These are phyloP conservation scores for Rhagoletis pomonella DNA, from an alignment of 1,140 invertebrate genomes.

Conservation along the genomic window DNA sequence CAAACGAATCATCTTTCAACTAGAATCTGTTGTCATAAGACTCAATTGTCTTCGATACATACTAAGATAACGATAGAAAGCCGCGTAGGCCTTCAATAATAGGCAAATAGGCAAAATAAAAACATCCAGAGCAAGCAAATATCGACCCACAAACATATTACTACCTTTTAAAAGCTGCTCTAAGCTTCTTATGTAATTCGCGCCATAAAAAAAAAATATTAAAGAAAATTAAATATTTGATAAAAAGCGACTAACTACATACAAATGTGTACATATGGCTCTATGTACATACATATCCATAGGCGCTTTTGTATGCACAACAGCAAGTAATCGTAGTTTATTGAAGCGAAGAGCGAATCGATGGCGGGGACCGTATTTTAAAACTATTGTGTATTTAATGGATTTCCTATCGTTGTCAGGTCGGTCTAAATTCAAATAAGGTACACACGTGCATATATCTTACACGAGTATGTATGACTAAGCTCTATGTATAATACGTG, in stretches of 20 bases:
- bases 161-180: not conserved
- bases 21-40: too few relatives aligned
- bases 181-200: constrained; percentile 22
- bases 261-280: not conserved
- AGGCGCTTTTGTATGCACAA: not conserved
- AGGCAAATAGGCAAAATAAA: too few relatives aligned
- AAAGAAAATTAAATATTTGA: constrained; percentile 29
- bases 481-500: constrained; percentile 49
- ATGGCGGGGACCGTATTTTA: not conserved
- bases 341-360: not conserved
- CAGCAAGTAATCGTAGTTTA: not conserved
- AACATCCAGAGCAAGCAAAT: not conserved
- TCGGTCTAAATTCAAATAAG: not conserved
- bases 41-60: too few relatives aligned
- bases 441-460: constrained; percentile 2
- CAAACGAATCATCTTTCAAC: too few relatives aligned
- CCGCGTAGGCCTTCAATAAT: too few relatives aligned
- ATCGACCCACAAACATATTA: not conserved
- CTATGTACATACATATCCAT: not conserved
- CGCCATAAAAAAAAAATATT: not conserved
- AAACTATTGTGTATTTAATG: constrained; percentile 36
- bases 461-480: constrained; percentile 27
- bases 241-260: constrained; percentile 12
- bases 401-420: constrained; percentile 37
- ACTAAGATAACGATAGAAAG: too few relatives aligned